These are phyloP conservation scores for Ibycter americanus DNA, from an alignment of 2,797 vertebrate genomes.

Conservation along the genomic window DNA sequence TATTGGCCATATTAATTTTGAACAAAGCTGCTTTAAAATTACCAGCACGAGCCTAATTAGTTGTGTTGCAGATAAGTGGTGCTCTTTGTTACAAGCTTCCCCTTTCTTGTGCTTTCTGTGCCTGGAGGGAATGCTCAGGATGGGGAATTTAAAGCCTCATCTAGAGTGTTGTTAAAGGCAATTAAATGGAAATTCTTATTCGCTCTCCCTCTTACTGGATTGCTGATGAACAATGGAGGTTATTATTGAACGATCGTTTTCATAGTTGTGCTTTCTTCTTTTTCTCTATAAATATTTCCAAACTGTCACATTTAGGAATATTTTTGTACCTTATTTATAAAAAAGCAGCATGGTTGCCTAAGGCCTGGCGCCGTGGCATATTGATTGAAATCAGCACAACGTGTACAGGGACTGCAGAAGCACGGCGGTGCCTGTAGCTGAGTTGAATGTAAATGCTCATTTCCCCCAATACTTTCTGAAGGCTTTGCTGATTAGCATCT, in stretches of 20 bases:
- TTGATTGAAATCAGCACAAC: constrained; percentile 6
- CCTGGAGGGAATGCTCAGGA: neutral
- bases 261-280: neutral
- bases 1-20: neutral
- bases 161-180: constrained; percentile 7
- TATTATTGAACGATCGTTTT: neutral
- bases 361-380: neutral
- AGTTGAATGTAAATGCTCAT: constrained; percentile 21
- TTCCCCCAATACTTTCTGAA: neutral
- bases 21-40: neutral
- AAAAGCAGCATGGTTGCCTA: neutral
- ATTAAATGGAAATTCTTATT: constrained; percentile 38
- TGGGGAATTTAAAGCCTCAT: neutral
- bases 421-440: neutral
- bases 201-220: neutral
- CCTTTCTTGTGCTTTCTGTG: neutral
- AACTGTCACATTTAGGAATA: neutral
- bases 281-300: constrained; percentile 4
- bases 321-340: neutral
- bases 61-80: constrained; percentile 12
- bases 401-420: neutral
- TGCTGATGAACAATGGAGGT: neutral
- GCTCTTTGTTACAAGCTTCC: constrained; percentile 5
- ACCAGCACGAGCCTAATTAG: constrained; percentile 2
- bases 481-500: constrained; percentile 11